phyloP scores from a whole-genome alignment of 2,113 vertebrate species.

The Ifrita kowaldi region DNA sequence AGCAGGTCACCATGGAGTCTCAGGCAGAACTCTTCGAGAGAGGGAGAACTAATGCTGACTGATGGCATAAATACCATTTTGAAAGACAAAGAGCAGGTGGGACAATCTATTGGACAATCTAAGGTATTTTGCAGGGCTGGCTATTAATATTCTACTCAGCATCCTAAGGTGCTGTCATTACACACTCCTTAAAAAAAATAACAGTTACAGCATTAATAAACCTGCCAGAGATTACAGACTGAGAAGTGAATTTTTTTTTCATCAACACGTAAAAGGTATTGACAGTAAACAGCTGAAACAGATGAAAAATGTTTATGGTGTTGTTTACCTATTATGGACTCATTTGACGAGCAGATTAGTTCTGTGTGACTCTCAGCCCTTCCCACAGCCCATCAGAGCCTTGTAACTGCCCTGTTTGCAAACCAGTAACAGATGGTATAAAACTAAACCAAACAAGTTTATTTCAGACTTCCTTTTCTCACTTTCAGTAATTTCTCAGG shows the following conservation, averaged over 20 bases:
- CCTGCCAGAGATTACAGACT: neutral
- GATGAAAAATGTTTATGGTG: neutral
- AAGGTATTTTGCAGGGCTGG: neutral
- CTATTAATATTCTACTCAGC: neutral
- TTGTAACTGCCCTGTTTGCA: neutral
- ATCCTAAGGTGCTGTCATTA: neutral
- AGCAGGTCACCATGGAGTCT: neutral
- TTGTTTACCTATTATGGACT: neutral
- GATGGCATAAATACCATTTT: neutral
- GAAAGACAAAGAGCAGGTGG: neutral
- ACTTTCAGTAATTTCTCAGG: neutral
- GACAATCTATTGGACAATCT: neutral
- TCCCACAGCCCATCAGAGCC: neutral
- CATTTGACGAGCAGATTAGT: neutral
- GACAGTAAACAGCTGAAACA: neutral
- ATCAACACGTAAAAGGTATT: neutral
- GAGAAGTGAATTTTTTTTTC: neutral
- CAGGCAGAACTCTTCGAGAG: fast-evolving
- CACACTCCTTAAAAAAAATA: neutral
- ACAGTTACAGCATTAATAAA: neutral
- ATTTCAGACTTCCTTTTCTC: neutral
- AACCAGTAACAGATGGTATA: neutral
- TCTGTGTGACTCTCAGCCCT: neutral
- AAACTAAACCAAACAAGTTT: neutral
- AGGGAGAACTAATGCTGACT: neutral